A percentile compares a stretch with the other conserved stretches of the same genome.
Conservation (phyloP, 2,113 vertebrate species). For the Apteryx owenii region DNA sequence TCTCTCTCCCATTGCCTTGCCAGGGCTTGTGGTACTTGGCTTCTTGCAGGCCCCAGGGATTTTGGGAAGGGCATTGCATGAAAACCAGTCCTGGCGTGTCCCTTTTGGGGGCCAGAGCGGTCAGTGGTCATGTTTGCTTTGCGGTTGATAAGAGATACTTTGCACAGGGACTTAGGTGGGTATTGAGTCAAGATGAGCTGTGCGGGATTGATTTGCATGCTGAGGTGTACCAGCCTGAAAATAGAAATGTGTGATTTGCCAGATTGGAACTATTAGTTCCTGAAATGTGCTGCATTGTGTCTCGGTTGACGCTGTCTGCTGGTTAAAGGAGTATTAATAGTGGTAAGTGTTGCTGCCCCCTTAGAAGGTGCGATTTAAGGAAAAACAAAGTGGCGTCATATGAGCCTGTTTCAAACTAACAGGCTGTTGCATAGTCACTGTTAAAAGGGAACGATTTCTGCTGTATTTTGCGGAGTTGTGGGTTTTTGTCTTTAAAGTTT, state of each 20-base stretch:
- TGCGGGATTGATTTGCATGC: neutral
- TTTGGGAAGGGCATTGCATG: neutral
- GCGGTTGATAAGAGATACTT: neutral
- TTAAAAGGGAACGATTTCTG: neutral
- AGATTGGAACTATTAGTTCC: neutral
- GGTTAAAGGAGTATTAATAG: neutral
- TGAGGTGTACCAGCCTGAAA: neutral
- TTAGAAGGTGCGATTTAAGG: neutral
- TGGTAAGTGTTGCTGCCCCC: neutral
- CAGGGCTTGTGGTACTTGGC: neutral
- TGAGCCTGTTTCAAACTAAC: neutral
- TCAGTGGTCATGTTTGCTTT: neutral
- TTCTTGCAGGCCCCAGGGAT: neutral
- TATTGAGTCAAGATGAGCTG: neutral
- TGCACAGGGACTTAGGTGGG: fast-evolving
- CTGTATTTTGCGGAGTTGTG: neutral
- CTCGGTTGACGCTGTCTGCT: neutral
- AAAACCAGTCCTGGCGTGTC: neutral
- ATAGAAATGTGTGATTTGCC: neutral
- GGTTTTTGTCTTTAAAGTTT: neutral
- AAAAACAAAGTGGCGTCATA: neutral
- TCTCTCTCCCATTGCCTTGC: neutral
- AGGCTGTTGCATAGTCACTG: neutral
- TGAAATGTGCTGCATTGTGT: neutral
- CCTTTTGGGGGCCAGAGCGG: neutral